Evolutionary conservation across 2,888 invertebrate species (phyloP), one percentile per base, ranked within the genome.

Genomic region (Beris morrisii): DNA sequence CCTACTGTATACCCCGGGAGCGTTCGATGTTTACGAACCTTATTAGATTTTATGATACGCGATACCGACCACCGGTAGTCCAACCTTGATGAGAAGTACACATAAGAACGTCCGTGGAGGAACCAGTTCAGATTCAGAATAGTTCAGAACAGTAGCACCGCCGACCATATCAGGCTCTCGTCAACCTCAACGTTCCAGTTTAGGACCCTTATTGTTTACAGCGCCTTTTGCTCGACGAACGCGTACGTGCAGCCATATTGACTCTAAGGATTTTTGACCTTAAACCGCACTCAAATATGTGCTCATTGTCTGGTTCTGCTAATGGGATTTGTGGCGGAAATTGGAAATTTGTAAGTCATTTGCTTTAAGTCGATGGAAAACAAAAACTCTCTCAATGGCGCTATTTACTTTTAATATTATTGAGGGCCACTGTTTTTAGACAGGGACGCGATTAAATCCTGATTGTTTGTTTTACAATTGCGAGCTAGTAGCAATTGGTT

Each of bases 31-130:
- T 53, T 64, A 64, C 64, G 53, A 50, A 54, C 64, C 64, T 64
- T 64, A 64, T 64, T 64, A 64, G 64, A 38, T 54, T 64, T 64
- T 64, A 64, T 64, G 64, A 64, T 64, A 54, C 43, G 64, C 43
- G 53, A 53, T 53, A 53, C 43, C 53, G 53, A 54, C 64, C 61
- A 64, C 64, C 53, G 52, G 64, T 64, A 64, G 64, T 45, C 45
- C 5, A 44, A 44, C 22, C 22, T 53, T 54, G 45, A 64, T 63
- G 52, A 64, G 54, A 28, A 64, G 44, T 28, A 64, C 44, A 64
- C 64, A 64, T 53, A 54, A 43, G 38, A 54, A 52, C 53, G 53
- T 61, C 31, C 12, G 38, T 50, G 22, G 3, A 38, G 38, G 9
- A 38, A 38, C 38, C 38, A 53, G 53, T 28, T 44, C 28, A 15